Conservation (phyloP, 2,797 vertebrate species). For the Tenualosa thibaudeaui region DNA sequence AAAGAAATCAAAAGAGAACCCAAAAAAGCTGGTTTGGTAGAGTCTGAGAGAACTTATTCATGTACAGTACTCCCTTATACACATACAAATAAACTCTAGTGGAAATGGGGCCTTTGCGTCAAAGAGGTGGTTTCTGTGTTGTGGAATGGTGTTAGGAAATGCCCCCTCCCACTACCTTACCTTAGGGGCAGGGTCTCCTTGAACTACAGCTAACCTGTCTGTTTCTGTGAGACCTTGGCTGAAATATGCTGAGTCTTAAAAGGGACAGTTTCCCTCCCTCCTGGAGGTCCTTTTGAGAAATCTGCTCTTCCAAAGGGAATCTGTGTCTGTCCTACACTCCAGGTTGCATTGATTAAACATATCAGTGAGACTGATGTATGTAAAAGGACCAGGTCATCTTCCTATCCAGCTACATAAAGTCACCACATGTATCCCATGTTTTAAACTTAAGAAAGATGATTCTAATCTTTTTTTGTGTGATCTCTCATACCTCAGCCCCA, state of each 20-base stretch:
- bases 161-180: not conserved
- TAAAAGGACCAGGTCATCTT: not conserved
- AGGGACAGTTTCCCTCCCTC: not conserved
- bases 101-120: conserved; percentile 6
- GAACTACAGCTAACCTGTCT: conserved; percentile 62
- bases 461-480: too few relatives aligned
- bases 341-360: not conserved
- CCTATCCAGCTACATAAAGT: not conserved
- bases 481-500: conserved; percentile 71
- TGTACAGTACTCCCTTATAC: not conserved
- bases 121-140: not conserved
- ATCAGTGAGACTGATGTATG: not conserved
- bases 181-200: conserved; percentile 31
- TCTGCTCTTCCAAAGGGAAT: not conserved
- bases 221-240: conserved; percentile 25
- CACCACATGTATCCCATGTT: not conserved
- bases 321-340: not conserved
- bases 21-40: not conserved
- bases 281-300: not conserved
- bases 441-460: not conserved
- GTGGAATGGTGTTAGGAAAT: not conserved
- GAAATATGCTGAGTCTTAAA: not conserved
- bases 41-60: not conserved
- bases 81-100: not conserved
- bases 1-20: not conserved